Evolutionary conservation across 1,140 invertebrate genomes (phyloP), one percentile per base, ranked within the genome.

Genomic region (Papilio glaucus): DNA sequence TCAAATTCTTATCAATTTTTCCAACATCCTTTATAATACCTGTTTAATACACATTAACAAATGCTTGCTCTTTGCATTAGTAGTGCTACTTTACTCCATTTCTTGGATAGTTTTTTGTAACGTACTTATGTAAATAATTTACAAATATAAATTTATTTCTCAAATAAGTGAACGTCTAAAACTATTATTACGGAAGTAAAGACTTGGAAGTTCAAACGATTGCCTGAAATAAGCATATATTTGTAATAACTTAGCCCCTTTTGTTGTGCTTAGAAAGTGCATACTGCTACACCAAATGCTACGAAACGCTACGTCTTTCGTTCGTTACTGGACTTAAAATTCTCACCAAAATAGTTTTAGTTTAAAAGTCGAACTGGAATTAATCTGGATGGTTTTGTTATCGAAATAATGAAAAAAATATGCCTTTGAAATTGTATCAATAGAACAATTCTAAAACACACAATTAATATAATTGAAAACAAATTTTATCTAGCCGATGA

Each of bases 221-320:
- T n/a, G 0, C 42, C 42, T 13, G 9, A 21, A 21, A 24, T 18
- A 21, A 57, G 21, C 49, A 12, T 3, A 26, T 24, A 21, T 53
- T 18, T 53, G 24, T 24, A 39, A 39, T 39, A 57, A 57, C 21
- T 57, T 57, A 57, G 9, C 21, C 18, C 21, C 49, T 57, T 13
- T 57, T 57, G 49, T 57, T 57, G 21, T 57, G 49, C 49, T 57
- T 57, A 57, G 18, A 10, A 21, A 53, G 21, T 57, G 21, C 9
- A 57, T 24, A 57, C 18, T 24, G 49, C 49, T 57, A 57, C 49
- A 57, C 21, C 49, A 24, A 57, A 57, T 57, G 49, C 49, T 57
- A 53, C 45, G 45, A 24, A 21, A 21, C 4, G 45, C 45, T 53
- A 57, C 49, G 21, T 4, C 49, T 57, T 12, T 57, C 24, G 18